These are phyloP conservation scores for Crypturellus undulatus DNA, from an alignment of 2,113 vertebrate genomes.

Conservation along the genomic window DNA sequence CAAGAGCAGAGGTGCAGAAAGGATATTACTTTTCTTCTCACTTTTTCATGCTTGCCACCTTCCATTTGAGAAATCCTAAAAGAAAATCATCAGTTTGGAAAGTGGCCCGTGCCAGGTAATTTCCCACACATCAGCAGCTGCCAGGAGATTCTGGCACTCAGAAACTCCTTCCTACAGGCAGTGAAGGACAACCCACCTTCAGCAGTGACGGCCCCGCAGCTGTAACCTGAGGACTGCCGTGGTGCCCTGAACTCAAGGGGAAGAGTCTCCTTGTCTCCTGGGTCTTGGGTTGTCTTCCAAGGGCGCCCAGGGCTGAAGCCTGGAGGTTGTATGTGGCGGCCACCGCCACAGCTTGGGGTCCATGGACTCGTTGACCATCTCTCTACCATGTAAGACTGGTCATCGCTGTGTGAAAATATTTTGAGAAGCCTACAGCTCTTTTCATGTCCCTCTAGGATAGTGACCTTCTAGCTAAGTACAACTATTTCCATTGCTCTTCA, in stretches of 20 bases:
- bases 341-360: background rate
- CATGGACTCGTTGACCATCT: background rate
- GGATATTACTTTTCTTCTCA: background rate
- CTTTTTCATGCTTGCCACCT: background rate
- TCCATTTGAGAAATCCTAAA: background rate
- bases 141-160: background rate
- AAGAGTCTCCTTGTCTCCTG: rapidly evolving
- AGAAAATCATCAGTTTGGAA: background rate
- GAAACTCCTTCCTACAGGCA: background rate
- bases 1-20: background rate
- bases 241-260: background rate
- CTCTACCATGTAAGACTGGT: background rate
- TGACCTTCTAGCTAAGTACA: background rate
- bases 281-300: background rate
- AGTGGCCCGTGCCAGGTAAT: background rate
- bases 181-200: background rate
- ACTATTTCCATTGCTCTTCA: background rate
- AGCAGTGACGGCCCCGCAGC: background rate
- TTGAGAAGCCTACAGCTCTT: background rate
- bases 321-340: background rate
- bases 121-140: background rate
- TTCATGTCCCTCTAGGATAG: background rate
- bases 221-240: background rate
- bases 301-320: background rate
- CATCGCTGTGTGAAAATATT: background rate